Conservation (phyloP, 2,888 invertebrate species). For the Brachyopa scutellaris region DNA sequence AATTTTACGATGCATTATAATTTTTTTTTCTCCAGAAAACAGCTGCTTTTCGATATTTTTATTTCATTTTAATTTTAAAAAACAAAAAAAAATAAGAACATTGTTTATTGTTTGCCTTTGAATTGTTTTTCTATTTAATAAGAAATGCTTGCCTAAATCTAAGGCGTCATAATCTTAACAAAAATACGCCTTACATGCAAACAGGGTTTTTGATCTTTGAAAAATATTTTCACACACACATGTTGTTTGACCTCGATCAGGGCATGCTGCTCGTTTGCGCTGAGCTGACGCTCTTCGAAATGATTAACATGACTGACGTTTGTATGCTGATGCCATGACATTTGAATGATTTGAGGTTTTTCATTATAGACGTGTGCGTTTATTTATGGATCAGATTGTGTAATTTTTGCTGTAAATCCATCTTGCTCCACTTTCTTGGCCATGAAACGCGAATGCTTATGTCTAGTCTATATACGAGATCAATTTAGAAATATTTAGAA, state of each 20-base stretch:
- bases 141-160: not conserved
- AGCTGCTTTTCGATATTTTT: not conserved
- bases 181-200: too few species aligned
- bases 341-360: not conserved
- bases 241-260: not conserved
- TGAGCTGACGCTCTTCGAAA: not conserved
- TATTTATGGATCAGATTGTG: not conserved
- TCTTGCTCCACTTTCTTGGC: too few species aligned
- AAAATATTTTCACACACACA: not conserved
- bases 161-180: not conserved
- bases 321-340: not conserved
- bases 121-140: constrained; percentile 15
- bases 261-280: not conserved
- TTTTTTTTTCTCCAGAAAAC: too few species aligned
- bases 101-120: not conserved
- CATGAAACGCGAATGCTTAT: too few species aligned
- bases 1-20: not conserved
- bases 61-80: not conserved
- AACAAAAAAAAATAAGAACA: not conserved
- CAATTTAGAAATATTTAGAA: too few species aligned
- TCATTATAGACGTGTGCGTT: not conserved
- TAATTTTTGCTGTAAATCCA: not conserved
- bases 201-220: not conserved
- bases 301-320: not conserved
- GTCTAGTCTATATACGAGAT: too few species aligned